phyloP scores from a whole-genome alignment of 1,140 invertebrate species.

The Calephelis nemesis region DNA sequence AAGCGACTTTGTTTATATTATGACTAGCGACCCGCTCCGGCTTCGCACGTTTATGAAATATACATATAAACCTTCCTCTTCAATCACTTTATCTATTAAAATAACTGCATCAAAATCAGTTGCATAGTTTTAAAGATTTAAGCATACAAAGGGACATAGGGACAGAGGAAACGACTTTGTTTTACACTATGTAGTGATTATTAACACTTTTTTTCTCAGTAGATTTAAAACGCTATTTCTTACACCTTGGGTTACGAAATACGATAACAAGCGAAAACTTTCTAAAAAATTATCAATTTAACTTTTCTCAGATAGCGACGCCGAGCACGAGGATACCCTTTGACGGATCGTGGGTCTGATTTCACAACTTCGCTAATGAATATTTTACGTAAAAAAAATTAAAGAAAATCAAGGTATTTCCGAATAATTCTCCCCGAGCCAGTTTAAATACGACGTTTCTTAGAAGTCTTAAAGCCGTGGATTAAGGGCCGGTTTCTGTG shows the following conservation, averaged over 20 bases:
- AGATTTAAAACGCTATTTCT: background rate
- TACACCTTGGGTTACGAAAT: conserved; percentile 8
- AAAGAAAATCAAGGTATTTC: conserved; percentile 3
- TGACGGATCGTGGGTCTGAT: conserved; percentile 28
- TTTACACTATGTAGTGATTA: background rate
- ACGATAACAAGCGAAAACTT: conserved; percentile 23
- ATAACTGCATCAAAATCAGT: too few species aligned
- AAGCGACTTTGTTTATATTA: too few species aligned
- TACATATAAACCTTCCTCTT: too few species aligned
- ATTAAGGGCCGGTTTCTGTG: background rate
- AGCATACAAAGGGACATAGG: too few species aligned
- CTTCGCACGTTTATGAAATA: too few species aligned
- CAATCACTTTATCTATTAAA: too few species aligned
- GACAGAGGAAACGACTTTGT: too few species aligned
- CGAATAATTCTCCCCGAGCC: background rate
- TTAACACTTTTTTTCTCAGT: background rate
- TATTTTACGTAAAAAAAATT: conserved; percentile 29
- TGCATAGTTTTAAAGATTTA: too few species aligned
- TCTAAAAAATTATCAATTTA: conserved; percentile 33
- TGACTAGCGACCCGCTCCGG: too few species aligned
- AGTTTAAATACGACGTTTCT: background rate
- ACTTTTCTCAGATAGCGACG: conserved; percentile 28
- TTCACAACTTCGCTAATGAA: conserved; percentile 33
- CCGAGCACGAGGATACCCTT: conserved; percentile 27
- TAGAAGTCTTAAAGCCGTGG: background rate